Percentiles rank a stretch among this genome's conserved stretches.
phyloP scores from a whole-genome alignment of 2,113 vertebrate species.

The Corvus hawaiiensis region DNA sequence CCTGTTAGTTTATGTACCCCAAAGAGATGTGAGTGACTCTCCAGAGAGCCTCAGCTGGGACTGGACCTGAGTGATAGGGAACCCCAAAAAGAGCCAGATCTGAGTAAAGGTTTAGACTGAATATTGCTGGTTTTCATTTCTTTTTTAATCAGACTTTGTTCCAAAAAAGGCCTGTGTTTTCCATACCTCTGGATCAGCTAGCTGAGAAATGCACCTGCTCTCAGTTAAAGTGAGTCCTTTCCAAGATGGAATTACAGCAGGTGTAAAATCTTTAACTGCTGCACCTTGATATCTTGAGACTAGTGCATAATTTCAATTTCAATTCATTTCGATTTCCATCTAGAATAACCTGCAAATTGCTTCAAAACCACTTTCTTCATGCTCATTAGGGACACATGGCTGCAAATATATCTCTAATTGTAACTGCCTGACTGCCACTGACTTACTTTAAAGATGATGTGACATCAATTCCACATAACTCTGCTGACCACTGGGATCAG shows the following conservation, averaged over 20 bases:
- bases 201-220: not conserved
- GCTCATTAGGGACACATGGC: not conserved
- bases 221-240: not conserved
- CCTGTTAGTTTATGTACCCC: not conserved
- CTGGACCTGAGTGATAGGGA: not conserved
- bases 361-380: not conserved
- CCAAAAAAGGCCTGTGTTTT: not conserved
- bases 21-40: not conserved
- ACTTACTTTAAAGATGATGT: not conserved
- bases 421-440: not conserved
- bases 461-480: not conserved
- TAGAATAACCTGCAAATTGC: not conserved
- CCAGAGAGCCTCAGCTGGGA: not conserved
- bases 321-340: not conserved
- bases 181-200: not conserved
- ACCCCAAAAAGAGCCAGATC: not conserved
- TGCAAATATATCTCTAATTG: not conserved
- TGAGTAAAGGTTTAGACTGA: not conserved
- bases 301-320: not conserved
- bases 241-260: not conserved
- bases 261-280: conserved; percentile 5
- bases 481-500: not conserved
- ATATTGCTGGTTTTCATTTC: not conserved
- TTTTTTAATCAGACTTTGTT: not conserved
- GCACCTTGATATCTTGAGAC: not conserved